These are phyloP conservation scores for Stratiolaelaps scimitus DNA, from an alignment of 1,140 invertebrate species.

Conservation along the genomic window DNA sequence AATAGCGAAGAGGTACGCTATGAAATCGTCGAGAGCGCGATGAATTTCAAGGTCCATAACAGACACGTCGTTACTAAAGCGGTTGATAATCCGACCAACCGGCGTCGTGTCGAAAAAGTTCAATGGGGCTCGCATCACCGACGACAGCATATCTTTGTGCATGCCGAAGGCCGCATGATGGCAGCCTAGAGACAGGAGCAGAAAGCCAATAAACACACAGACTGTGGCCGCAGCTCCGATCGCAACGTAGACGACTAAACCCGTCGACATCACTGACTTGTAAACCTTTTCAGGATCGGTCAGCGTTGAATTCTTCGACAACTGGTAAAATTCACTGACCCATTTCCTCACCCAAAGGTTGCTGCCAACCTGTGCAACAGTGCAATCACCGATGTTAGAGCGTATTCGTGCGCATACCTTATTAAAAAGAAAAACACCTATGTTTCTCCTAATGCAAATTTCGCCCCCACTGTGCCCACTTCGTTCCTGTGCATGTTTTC, in stretches of 20 bases:
- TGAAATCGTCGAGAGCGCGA: constrained; percentile 5
- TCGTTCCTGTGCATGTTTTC: too few species aligned
- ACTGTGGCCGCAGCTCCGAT: background rate
- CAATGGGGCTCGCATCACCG: constrained; percentile 4
- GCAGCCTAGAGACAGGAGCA: background rate
- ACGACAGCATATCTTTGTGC: constrained; percentile 2
- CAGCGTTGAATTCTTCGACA: background rate
- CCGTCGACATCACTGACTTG: background rate
- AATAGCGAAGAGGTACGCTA: background rate
- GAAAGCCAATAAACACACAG: constrained; percentile 1
- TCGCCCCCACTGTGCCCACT: too few species aligned
- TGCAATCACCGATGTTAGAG: too few species aligned
- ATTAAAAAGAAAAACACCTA: too few species aligned
- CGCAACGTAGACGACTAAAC: background rate
- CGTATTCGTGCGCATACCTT: too few species aligned
- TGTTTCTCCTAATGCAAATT: too few species aligned
- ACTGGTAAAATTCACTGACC: background rate
- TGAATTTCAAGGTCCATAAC: constrained; percentile 18
- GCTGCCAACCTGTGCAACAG: constrained; percentile 10
- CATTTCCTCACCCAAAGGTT: constrained; percentile 6
- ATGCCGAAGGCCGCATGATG: background rate
- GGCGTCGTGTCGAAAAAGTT: constrained; percentile 53
- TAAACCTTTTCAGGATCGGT: background rate
- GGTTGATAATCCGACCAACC: constrained; percentile 46
- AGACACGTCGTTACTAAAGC: constrained; percentile 41